phyloP scores from a whole-genome alignment of 1,140 invertebrate species.

The Acyrthosiphon pisum region DNA sequence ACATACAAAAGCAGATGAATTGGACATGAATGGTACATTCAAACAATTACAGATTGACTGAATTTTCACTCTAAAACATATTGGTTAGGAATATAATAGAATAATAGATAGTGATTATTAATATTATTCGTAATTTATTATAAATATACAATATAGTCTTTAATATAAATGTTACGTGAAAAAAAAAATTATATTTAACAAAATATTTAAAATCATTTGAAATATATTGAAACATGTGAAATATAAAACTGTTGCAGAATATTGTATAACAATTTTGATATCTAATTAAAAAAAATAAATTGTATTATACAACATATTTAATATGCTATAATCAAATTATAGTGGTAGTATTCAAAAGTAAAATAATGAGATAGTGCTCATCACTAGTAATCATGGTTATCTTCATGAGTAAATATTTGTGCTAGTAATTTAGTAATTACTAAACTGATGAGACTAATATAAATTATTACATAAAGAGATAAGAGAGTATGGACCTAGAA shows the following conservation, averaged over 20 bases:
- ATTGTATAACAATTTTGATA: background rate
- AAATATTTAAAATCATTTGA: background rate
- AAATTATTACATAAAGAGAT: background rate
- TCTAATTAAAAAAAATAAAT: background rate
- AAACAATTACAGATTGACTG: conserved; percentile 35
- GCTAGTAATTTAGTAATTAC: background rate
- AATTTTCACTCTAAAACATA: background rate
- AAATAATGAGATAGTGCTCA: background rate
- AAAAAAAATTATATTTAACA: background rate
- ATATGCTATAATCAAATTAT: background rate
- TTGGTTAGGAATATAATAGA: background rate
- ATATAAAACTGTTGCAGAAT: background rate
- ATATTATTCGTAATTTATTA: background rate
- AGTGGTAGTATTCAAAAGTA: background rate
- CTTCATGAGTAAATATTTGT: no score
- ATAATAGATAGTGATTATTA: background rate
- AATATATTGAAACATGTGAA: background rate
- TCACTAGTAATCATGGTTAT: background rate
- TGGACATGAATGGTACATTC: conserved; percentile 43
- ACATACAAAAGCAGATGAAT: background rate
- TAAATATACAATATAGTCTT: background rate
- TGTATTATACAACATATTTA: background rate
- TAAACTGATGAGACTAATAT: background rate
- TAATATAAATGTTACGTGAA: background rate
- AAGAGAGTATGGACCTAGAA: background rate